A percentile compares a stretch with the other conserved stretches of the same genome.
Conservation (phyloP, 2,113 vertebrate species). For the Dinomys branickii region DNA sequence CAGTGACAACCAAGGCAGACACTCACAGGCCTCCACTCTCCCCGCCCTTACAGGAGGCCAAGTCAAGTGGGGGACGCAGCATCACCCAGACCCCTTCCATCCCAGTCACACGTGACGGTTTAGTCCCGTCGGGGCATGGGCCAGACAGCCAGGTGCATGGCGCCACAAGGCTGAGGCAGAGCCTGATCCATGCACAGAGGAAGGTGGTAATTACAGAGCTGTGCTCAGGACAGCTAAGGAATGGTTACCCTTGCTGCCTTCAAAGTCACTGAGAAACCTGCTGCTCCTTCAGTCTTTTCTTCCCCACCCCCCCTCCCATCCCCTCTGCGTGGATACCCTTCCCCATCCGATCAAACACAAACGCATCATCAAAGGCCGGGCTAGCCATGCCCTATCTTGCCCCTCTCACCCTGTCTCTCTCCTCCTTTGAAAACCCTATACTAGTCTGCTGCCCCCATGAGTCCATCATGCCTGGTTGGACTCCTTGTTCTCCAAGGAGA, state of each 20-base stretch:
- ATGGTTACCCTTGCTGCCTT: not conserved
- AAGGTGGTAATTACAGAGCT: not conserved
- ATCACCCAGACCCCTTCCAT: not conserved
- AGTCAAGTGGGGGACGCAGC: not conserved
- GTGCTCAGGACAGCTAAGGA: not conserved
- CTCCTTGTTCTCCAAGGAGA: not conserved
- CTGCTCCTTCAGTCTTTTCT: not conserved
- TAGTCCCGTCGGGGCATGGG: not conserved
- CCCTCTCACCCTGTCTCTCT: too few relatives aligned
- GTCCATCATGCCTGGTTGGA: not conserved
- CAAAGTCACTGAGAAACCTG: not conserved
- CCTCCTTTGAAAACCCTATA: not conserved
- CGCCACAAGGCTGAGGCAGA: not conserved
- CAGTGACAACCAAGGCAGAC: conserved; percentile 2
- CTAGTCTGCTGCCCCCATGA: not conserved
- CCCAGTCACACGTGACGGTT: not conserved
- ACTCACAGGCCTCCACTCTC: not conserved
- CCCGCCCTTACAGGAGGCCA: not conserved
- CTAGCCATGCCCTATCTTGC: not conserved
- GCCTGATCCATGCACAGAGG: not conserved
- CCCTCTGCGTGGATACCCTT: not conserved
- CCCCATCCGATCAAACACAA: not conserved
- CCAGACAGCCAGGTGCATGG: not conserved
- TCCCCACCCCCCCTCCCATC: not conserved
- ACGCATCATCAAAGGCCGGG: not conserved